phyloP scores from a whole-genome alignment of 2,113 vertebrate species.

The Mungos mungo region DNA sequence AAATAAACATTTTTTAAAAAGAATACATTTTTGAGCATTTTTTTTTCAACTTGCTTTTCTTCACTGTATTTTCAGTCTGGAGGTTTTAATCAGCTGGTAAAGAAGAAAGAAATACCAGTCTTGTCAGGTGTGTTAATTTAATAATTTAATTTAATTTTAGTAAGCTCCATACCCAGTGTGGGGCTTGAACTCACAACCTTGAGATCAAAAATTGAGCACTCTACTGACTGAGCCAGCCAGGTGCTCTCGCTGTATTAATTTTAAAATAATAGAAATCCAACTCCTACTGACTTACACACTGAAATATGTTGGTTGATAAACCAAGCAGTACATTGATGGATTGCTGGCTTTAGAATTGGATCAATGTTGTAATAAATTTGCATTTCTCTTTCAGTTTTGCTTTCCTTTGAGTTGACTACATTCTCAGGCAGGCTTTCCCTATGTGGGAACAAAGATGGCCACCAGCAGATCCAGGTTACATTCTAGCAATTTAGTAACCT shows the following conservation, averaged over 20 bases:
- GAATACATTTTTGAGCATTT: neutral
- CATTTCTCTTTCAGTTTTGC: slow-evolving; percentile 34
- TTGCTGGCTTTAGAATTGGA: neutral
- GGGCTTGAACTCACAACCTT: neutral
- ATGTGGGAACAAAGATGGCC: neutral
- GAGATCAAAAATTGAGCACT: neutral
- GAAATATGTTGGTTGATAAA: slow-evolving; percentile 34
- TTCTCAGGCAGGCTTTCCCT: neutral
- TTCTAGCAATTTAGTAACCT: neutral
- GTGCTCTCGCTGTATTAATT: neutral
- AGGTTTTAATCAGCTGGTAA: neutral
- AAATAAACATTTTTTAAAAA: neutral
- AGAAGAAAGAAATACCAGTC: slow-evolving; percentile 13
- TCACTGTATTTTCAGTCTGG: neutral
- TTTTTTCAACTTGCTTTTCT: neutral
- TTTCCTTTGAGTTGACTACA: slow-evolving; percentile 11
- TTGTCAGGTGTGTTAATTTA: neutral
- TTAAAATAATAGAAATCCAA: slow-evolving; percentile 6
- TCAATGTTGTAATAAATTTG: neutral
- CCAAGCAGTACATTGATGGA: neutral
- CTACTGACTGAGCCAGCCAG: neutral
- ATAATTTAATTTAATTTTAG: neutral
- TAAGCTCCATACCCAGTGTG: neutral
- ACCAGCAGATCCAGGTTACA: neutral
- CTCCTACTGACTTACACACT: neutral